Evolutionary conservation across 2,888 invertebrate genomes (phyloP).

Genomic region (Scaptomyza tumidula): DNA sequence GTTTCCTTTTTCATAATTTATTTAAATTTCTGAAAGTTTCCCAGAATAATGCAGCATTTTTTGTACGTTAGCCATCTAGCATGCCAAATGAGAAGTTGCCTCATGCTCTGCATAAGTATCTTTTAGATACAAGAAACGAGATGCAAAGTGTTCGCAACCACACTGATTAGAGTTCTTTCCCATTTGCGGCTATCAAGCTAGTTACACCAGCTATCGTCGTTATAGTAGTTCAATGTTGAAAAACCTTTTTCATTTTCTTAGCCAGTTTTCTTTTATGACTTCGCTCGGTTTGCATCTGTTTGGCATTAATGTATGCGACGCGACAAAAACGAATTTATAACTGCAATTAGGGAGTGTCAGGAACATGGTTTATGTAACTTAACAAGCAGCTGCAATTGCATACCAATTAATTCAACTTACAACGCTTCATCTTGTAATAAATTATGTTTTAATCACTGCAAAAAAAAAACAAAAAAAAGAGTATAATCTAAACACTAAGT

Average conservation of each 20-base stretch:
- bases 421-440: constrained; percentile 58
- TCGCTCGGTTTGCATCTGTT: not conserved
- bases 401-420: constrained; percentile 52
- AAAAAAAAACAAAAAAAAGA: constrained; percentile 5
- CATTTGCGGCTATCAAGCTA: constrained; percentile 46
- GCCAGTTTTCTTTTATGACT: not conserved
- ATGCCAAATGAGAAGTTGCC: not conserved
- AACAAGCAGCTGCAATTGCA: constrained; percentile 57
- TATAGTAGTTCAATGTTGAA: constrained; percentile 3
- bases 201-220: constrained; percentile 35
- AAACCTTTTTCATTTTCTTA: constrained; percentile 16
- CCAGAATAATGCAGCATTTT: not conserved
- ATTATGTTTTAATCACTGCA: constrained; percentile 67
- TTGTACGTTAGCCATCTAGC: not conserved
- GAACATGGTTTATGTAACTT: constrained; percentile 51
- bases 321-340: constrained; percentile 51
- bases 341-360: constrained; percentile 48
- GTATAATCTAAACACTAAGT: constrained; percentile 9
- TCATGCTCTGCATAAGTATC: not conserved
- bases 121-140: not conserved
- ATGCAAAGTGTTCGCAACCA: constrained; percentile 13
- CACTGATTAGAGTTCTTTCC: constrained; percentile 41
- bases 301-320: constrained; percentile 47
- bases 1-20: not conserved
- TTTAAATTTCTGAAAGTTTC: not conserved